phyloP scores from a whole-genome alignment of 2,888 invertebrate species.

The Agriopis leucophaearia region DNA sequence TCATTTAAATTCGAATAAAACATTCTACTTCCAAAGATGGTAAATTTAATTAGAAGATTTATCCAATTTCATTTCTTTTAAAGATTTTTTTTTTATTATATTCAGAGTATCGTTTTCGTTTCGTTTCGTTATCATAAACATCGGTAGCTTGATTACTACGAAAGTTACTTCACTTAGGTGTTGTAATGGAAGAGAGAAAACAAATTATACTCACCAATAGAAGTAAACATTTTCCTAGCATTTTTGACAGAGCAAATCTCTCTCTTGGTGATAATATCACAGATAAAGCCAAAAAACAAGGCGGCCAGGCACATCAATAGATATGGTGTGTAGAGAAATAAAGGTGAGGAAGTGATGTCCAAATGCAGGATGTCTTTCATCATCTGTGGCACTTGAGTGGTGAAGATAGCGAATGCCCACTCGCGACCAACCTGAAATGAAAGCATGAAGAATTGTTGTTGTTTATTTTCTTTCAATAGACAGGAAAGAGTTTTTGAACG shows the following conservation, averaged over 20 bases:
- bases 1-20: too few species aligned
- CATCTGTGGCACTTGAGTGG: slow-evolving; percentile 25
- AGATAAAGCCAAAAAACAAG: slow-evolving; percentile 29
- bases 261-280: slow-evolving; percentile 27
- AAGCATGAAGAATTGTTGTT: neutral
- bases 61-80: too few species aligned
- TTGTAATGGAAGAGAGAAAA: too few species aligned
- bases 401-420: slow-evolving; percentile 29
- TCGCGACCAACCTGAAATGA: slow-evolving; percentile 32
- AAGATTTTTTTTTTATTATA: too few species aligned
- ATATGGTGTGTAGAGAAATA: slow-evolving; percentile 25
- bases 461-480: too few species aligned
- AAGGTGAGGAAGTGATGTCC: slow-evolving; percentile 10
- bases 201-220: slow-evolving; percentile 61
- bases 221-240: slow-evolving; percentile 29
- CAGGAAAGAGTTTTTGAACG: too few species aligned
- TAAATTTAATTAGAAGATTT: too few species aligned
- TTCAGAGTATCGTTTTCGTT: too few species aligned
- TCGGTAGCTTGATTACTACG: too few species aligned
- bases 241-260: slow-evolving; percentile 22
- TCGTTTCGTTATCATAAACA: too few species aligned
- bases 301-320: slow-evolving; percentile 33
- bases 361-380: slow-evolving; percentile 25
- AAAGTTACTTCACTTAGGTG: too few species aligned
- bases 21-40: too few species aligned